Conservation (phyloP, 2,888 invertebrate species). For the Ctena decussata region DNA sequence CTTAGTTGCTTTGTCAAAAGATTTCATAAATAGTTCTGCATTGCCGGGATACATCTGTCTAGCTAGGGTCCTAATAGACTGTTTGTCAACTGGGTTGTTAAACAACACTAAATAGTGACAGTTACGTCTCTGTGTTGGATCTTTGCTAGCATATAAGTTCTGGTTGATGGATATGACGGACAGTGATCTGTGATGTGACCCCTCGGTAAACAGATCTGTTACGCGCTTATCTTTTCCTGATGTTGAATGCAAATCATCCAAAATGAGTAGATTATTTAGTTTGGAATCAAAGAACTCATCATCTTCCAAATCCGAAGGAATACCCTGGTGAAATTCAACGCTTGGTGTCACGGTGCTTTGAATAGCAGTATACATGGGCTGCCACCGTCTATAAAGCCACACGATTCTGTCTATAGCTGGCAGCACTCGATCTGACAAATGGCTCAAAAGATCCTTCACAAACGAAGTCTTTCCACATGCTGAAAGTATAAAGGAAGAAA, state of each 20-base stretch:
- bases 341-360: constrained; percentile 2
- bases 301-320: constrained; percentile 51
- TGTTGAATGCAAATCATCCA: constrained; percentile 43
- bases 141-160: constrained; percentile 42
- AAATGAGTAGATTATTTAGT: constrained; percentile 20
- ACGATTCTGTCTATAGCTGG: too few species aligned
- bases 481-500: constrained; percentile 23
- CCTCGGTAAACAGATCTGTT: constrained; percentile 52
- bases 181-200: constrained; percentile 47
- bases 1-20: constrained; percentile 9
- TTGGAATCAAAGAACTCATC: constrained; percentile 47
- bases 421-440: too few species aligned
- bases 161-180: constrained; percentile 51
- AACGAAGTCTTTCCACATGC: too few species aligned
- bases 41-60: constrained; percentile 54
- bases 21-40: neutral
- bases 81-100: constrained; percentile 56
- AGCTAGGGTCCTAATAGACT: constrained; percentile 43
- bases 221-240: constrained; percentile 41
- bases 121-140: constrained; percentile 42
- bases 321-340: constrained; percentile 42
- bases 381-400: too few species aligned
- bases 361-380: constrained; percentile 30
- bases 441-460: too few species aligned
- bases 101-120: constrained; percentile 57